Conservation (phyloP, 2,797 vertebrate genomes). For the Phoebastria nigripes region DNA sequence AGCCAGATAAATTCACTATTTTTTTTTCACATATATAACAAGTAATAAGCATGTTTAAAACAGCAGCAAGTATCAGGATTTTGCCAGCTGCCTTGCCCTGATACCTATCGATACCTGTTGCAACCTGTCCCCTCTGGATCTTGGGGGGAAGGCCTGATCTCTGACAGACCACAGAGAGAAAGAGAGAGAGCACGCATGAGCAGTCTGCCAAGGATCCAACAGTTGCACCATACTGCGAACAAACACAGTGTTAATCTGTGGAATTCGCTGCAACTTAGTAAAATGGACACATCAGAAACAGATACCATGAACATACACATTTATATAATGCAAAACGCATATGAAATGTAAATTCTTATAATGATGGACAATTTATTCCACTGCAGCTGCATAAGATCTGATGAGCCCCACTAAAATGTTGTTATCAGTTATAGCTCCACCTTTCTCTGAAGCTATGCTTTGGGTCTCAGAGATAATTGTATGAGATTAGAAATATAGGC, state of each 20-base stretch:
- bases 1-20: not conserved
- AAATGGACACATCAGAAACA: not conserved
- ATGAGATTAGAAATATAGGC: not conserved
- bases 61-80: not conserved
- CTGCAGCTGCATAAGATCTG: not conserved
- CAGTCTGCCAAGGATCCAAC: not conserved
- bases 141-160: not conserved
- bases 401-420: not conserved
- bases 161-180: not conserved
- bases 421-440: not conserved
- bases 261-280: not conserved
- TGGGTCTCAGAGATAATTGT: not conserved
- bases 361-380: not conserved
- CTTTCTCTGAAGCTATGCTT: not conserved
- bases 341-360: not conserved
- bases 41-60: not conserved
- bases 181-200: no score
- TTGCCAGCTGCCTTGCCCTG: not conserved
- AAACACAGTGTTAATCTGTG: not conserved
- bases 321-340: not conserved
- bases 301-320: not conserved
- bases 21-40: not conserved
- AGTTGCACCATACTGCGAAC: not conserved
- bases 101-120: not conserved
- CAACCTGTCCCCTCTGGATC: not conserved